These are phyloP conservation scores for Lacerta viridis DNA, from an alignment of 2,797 vertebrate genomes.

Conservation along the genomic window DNA sequence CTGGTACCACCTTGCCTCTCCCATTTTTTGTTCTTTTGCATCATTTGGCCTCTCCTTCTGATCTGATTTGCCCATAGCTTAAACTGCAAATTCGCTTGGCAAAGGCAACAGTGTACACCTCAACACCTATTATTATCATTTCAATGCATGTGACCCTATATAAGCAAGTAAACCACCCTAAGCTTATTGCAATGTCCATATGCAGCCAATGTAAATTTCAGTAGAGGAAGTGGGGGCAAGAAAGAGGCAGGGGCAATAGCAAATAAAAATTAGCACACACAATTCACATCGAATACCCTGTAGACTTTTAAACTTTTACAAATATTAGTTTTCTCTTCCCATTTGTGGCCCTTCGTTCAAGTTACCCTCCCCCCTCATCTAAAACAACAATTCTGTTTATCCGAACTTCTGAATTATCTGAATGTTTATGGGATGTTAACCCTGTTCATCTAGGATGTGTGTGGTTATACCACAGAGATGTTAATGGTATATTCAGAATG, in stretches of 20 bases:
- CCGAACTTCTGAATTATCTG: background rate
- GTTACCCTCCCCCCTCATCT: background rate
- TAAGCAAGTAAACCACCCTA: background rate
- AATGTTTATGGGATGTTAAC: background rate
- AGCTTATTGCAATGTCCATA: no score
- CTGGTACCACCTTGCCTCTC: no score
- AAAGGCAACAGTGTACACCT: background rate
- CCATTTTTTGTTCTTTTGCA: background rate
- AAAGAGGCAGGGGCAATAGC: background rate
- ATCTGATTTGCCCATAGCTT: background rate
- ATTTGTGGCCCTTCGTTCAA: background rate
- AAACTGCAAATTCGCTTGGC: no score
- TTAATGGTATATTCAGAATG: background rate
- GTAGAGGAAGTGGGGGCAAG: background rate
- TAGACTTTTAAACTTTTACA: background rate
- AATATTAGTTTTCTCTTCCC: background rate
- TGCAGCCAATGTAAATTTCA: background rate
- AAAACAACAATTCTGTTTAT: background rate
- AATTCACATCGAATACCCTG: no score
- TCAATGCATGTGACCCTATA: background rate
- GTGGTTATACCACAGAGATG: background rate
- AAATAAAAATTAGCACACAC: background rate
- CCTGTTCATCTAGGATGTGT: background rate
- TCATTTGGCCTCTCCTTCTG: background rate
- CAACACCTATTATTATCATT: background rate